Conservation (phyloP, 2,888 invertebrate genomes). For the Drosophila monieri region DNA sequence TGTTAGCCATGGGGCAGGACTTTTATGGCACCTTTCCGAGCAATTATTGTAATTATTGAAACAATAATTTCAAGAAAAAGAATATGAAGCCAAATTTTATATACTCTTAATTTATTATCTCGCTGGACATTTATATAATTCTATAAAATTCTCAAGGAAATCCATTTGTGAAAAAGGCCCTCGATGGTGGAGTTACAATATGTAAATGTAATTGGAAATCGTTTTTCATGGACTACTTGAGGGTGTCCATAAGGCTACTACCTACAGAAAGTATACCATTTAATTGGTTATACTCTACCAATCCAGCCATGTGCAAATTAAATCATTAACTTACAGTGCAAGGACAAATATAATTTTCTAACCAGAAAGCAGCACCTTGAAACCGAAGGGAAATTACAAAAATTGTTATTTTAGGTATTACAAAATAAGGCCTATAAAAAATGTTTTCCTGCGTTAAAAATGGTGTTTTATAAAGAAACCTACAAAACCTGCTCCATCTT, state of each 20-base stretch:
- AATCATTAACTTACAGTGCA: constrained; percentile 20
- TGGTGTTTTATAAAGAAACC: neutral
- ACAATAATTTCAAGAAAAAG: neutral
- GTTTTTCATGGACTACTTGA: no score
- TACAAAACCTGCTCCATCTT: neutral
- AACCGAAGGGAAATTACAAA: neutral
- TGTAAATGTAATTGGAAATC: no score
- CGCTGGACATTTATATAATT: no score
- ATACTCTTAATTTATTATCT: neutral
- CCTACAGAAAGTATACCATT: no score
- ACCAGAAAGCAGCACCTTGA: neutral
- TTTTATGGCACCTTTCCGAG: constrained; percentile 44
- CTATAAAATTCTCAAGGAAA: no score
- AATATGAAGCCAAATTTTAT: neutral
- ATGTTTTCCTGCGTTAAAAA: no score
- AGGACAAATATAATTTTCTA: neutral
- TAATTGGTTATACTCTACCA: no score
- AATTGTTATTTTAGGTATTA: neutral
- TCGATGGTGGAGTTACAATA: no score
- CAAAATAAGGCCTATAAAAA: neutral
- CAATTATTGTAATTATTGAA: constrained; percentile 1
- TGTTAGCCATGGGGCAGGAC: neutral
- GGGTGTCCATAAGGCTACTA: no score
- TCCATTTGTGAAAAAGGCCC: no score
- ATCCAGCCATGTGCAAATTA: constrained; percentile 18